A percentile compares a stretch with the other conserved stretches of the same genome.
Evolutionary conservation across 2,888 invertebrate genomes (phyloP).

Genomic region (Agonopterix alstromeriana): DNA sequence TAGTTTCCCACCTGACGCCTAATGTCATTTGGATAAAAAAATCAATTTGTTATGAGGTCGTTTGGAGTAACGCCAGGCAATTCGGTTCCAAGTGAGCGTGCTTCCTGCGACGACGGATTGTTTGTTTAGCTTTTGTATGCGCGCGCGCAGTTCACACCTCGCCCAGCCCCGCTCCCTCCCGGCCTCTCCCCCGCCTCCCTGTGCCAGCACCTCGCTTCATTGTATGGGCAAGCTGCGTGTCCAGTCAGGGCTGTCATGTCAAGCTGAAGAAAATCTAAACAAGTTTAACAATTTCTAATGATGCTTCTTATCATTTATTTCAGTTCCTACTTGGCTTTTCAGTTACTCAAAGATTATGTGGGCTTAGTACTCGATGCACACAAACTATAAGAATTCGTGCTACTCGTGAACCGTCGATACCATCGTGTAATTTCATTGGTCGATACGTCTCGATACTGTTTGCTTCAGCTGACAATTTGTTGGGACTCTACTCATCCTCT

Average conservation of each 20-base stretch:
- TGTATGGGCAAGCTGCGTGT: conserved; percentile 36
- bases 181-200: conserved; percentile 10
- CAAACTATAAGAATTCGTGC: no score
- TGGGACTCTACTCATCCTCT: no score
- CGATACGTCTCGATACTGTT: no score
- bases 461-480: no score
- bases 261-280: not conserved
- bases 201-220: conserved; percentile 32
- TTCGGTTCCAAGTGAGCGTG: conserved; percentile 59
- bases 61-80: conserved; percentile 37
- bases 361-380: no score
- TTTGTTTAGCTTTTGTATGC: conserved; percentile 38
- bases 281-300: not conserved
- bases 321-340: no score
- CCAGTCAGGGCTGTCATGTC: conserved; percentile 23
- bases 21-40: conserved; percentile 34
- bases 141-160: conserved; percentile 52
- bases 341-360: no score
- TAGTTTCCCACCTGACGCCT: conserved; percentile 16
- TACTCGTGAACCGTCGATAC: no score
- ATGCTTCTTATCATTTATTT: not conserved
- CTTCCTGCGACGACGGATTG: conserved; percentile 44
- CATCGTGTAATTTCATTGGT: no score
- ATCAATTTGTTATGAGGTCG: conserved; percentile 53
- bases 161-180: conserved; percentile 6